Evolutionary conservation across 2,888 invertebrate species (phyloP).

Genomic region (Netelia melanura): DNA sequence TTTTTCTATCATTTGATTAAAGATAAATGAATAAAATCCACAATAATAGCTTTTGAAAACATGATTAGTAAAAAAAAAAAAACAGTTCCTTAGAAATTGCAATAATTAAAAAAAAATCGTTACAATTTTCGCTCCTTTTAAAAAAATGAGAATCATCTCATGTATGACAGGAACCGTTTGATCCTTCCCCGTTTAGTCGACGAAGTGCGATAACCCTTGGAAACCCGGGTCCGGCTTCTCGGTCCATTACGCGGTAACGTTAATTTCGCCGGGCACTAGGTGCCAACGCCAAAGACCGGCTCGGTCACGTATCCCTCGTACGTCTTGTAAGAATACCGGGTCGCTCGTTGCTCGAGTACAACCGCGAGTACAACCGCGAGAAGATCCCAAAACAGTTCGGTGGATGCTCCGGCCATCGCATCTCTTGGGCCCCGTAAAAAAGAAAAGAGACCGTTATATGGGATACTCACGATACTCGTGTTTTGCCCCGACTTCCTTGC

Average conservation of each 20-base stretch:
- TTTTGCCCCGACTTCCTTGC: slow-evolving; percentile 42
- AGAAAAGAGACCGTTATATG: slow-evolving; percentile 64
- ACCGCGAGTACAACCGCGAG: slow-evolving; percentile 45
- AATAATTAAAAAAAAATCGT: background rate
- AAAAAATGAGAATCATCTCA: slow-evolving; percentile 1
- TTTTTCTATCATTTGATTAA: too few relatives aligned
- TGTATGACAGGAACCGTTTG: slow-evolving; percentile 4
- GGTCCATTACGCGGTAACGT: slow-evolving; percentile 27
- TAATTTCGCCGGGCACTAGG: background rate
- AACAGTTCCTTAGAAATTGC: background rate
- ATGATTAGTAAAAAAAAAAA: background rate
- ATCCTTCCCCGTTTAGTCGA: slow-evolving; percentile 19
- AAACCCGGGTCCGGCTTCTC: background rate
- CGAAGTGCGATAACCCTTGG: slow-evolving; percentile 11
- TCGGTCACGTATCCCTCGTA: slow-evolving; percentile 46
- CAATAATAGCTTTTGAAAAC: too few relatives aligned
- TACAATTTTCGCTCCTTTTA: background rate
- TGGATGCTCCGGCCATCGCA: slow-evolving; percentile 28
- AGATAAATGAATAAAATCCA: too few relatives aligned
- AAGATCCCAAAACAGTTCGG: slow-evolving; percentile 45
- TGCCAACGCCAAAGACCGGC: slow-evolving; percentile 5
- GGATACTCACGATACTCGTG: slow-evolving; percentile 48
- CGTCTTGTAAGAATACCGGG: background rate
- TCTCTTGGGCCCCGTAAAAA: slow-evolving; percentile 47
- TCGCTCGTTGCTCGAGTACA: slow-evolving; percentile 4